Percentiles rank a stretch among this genome's conserved stretches.
Evolutionary conservation across 2,113 vertebrate species (phyloP).

Genomic region (Tragelaphus scriptus): DNA sequence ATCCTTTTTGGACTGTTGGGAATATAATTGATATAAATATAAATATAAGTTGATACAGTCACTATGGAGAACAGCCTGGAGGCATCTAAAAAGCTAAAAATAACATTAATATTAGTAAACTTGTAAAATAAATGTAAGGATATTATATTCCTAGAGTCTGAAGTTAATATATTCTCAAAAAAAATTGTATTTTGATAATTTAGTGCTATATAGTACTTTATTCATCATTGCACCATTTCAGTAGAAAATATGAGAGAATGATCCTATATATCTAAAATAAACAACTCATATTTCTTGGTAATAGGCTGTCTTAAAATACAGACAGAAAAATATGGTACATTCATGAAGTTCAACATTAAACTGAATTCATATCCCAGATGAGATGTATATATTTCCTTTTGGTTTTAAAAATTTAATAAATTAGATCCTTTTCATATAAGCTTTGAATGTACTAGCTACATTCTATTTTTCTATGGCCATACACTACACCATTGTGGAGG

Average conservation of each 20-base stretch:
- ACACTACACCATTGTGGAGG: neutral
- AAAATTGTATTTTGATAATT: neutral
- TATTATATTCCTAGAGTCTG: neutral
- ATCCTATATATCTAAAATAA: neutral
- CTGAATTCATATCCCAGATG: neutral
- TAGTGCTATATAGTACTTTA: neutral
- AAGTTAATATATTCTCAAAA: conserved; percentile 32
- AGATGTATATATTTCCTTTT: neutral
- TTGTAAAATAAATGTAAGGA: neutral
- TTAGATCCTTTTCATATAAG: neutral
- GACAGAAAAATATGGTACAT: neutral
- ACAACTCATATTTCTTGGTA: neutral
- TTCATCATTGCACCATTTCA: neutral
- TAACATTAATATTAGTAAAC: neutral
- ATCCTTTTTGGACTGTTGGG: neutral
- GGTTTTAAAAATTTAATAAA: neutral
- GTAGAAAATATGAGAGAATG: neutral
- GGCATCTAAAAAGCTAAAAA: neutral
- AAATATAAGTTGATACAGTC: neutral
- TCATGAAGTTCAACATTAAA: neutral
- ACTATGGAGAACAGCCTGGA: neutral
- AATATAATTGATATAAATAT: neutral
- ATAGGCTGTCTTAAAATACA: neutral
- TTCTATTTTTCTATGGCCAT: neutral
- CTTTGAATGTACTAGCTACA: neutral